Percentiles rank a stretch among this genome's conserved stretches.
Conservation (phyloP, 2,113 vertebrate genomes). For the Plotosus lineatus region DNA sequence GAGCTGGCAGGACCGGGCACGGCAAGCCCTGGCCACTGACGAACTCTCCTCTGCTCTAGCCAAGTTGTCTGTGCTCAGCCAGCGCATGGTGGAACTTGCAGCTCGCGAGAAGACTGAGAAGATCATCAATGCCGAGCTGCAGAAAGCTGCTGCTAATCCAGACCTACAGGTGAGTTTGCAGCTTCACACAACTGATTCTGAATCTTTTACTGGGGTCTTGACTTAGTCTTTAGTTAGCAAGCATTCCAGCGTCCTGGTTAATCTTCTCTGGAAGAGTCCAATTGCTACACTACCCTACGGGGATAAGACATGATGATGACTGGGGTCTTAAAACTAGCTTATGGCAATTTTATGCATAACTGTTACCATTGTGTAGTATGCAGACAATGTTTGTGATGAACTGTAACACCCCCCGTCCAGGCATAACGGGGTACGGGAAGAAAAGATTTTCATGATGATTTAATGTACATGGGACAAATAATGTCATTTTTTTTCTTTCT, state of each 20-base stretch:
- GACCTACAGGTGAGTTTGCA: conserved; percentile 84
- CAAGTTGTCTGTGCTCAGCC: conserved; percentile 94
- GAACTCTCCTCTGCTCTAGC: conserved; percentile 96
- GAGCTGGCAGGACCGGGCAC: conserved; percentile 96
- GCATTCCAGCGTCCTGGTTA: too few relatives aligned
- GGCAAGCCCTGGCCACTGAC: conserved; percentile 90
- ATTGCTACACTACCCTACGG: too few relatives aligned
- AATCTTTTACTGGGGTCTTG: neutral
- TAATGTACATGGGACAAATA: neutral
- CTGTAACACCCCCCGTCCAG: neutral
- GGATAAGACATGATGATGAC: too few relatives aligned
- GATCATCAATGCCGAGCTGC: conserved; percentile 96
- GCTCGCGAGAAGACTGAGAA: conserved; percentile 97
- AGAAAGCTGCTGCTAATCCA: conserved; percentile 97
- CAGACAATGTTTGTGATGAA: neutral
- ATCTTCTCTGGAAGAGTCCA: too few relatives aligned
- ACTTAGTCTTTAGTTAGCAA: too few relatives aligned
- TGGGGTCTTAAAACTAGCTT: neutral
- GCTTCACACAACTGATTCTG: neutral
- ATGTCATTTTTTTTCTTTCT: neutral
- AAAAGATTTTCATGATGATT: neutral
- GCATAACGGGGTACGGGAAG: neutral
- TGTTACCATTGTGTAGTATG: neutral
- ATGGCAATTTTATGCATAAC: neutral
- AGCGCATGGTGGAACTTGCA: conserved; percentile 98